A percentile compares a stretch with the other conserved stretches of the same genome.
phyloP scores from a whole-genome alignment of 2,797 vertebrate species.

The Prionace glauca region DNA sequence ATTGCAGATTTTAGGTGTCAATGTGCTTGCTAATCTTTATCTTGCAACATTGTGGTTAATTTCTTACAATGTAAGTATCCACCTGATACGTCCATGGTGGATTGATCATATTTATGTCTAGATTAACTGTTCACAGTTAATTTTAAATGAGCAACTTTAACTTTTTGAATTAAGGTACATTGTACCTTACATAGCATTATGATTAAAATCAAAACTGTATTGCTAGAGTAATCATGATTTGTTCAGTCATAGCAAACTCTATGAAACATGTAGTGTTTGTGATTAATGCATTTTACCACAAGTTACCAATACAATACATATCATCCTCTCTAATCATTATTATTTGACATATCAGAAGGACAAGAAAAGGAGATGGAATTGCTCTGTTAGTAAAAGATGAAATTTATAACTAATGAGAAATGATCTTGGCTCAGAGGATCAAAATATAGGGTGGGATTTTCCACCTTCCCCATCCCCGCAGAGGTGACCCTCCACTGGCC shows the following conservation, averaged over 20 bases:
- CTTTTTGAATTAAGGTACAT: background rate
- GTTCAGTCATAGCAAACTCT: no score
- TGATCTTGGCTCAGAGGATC: no score
- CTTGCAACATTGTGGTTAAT: background rate
- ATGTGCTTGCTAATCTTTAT: background rate
- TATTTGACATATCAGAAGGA: no score
- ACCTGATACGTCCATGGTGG: background rate
- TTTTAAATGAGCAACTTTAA: background rate
- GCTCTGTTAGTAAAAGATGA: no score
- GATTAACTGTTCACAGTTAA: background rate
- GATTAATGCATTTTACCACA: background rate
- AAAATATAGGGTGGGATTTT: no score
- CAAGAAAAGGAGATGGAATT: no score
- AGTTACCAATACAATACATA: background rate
- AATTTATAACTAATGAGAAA: no score
- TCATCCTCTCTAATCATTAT: no score
- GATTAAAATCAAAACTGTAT: background rate
- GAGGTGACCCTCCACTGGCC: no score
- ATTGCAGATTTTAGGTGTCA: background rate
- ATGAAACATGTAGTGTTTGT: background rate
- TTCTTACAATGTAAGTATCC: background rate
- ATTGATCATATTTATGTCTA: background rate
- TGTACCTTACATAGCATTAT: background rate
- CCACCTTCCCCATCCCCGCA: no score
- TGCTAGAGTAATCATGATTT: background rate